Evolutionary conservation across 2,888 invertebrate species (phyloP), one percentile per base, ranked within the genome.

Genomic region (Idaea biselata): DNA sequence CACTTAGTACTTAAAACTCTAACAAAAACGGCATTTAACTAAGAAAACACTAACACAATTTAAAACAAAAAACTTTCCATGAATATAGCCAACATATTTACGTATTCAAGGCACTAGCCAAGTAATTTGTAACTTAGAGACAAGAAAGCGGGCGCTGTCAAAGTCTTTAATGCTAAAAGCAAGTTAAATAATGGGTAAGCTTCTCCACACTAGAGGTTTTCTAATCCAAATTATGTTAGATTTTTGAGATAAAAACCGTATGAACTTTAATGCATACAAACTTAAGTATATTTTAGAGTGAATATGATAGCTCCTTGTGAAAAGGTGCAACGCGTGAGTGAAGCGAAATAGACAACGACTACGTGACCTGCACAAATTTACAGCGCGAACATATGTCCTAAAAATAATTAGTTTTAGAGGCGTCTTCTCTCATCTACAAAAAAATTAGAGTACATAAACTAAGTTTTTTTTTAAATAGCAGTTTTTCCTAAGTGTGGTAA

Each of bases 21-120:
- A 33, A 7, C 8, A 8, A 2, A 44, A 14, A 44, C 3, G 8
- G 14, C 44, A 14, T 44, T 44, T 7, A 44, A 7, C 44, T 11
- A 44, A 44, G 14, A 44, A 44, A 44, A 8, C 44, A 14, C 2
- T 14, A 4, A 14, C 14, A 44, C 8, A 14, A 44, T 44, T 44
- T 44, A 44, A 44, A 44, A 44, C 14, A 44, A 44, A 44, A 66
- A 66, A 63, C 44, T 61, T 66, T 58, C 59, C 32, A 58, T 54
- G 54, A 66, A 62, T 60, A 63, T 63, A 66, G 44, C 44, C 11
- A 44, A 44, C 44, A 66, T 63, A 63, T 66, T 66, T 66, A 63
- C 63, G 66, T 66, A 66, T 63, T 66, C 66, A 63, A 63, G 62
- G 66, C 66, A 63, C 63, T 66, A 62, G 58, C 62, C 58, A 63